Percentiles rank a stretch among this genome's conserved stretches.
Evolutionary conservation across 2,888 invertebrate genomes (phyloP).

Genomic region (Teinopalpus imperialis): DNA sequence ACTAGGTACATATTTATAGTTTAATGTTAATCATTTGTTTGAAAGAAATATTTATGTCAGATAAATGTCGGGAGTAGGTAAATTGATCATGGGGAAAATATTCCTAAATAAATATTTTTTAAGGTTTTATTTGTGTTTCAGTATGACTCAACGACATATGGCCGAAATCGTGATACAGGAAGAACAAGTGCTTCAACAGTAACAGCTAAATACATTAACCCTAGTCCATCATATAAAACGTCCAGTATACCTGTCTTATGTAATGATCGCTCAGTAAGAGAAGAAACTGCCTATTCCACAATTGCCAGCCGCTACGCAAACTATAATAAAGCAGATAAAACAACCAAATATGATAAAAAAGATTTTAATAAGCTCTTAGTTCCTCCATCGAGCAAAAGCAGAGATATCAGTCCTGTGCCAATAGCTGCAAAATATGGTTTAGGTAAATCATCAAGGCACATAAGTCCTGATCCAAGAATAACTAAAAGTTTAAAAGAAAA

Average conservation of each 20-base stretch:
- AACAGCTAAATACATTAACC: constrained; percentile 68
- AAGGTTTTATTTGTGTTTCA: constrained; percentile 51
- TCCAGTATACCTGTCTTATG: constrained; percentile 71
- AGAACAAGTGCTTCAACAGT: constrained; percentile 53
- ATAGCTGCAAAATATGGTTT: constrained; percentile 65
- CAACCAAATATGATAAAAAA: constrained; percentile 65
- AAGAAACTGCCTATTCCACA: constrained; percentile 66
- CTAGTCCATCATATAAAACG: constrained; percentile 68
- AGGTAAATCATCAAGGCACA: constrained; percentile 66
- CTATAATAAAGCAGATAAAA: constrained; percentile 54
- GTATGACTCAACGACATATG: constrained; percentile 69
- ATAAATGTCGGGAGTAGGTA: too few species aligned
- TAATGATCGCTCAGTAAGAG: constrained; percentile 59
- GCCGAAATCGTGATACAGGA: constrained; percentile 57
- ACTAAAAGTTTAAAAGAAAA: constrained; percentile 65
- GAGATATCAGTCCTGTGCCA: constrained; percentile 81
- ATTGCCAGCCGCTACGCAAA: constrained; percentile 69
- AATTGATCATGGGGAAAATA: too few species aligned
- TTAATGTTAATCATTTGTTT: too few species aligned
- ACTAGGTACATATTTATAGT: too few species aligned
- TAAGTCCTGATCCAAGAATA: constrained; percentile 73
- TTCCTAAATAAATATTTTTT: too few species aligned
- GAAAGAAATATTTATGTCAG: too few species aligned
- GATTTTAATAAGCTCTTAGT: constrained; percentile 73
- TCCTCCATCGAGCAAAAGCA: constrained; percentile 61